Base-by-base conservation (phyloP, 1,140 invertebrate species). In the Drosophila parabipectinata region DNA sequence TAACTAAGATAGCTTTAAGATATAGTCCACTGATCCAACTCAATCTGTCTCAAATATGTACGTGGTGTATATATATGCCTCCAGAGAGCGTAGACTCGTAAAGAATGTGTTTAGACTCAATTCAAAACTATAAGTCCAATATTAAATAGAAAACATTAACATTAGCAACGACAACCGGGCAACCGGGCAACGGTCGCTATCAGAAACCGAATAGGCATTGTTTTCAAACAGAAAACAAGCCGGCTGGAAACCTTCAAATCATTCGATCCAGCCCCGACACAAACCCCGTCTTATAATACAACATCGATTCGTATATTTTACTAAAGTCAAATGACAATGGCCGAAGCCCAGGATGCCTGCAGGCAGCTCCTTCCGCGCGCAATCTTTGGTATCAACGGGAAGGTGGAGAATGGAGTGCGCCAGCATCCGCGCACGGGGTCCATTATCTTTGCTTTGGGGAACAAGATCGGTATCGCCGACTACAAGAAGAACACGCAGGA, bases 391-490 rank as follows among this genome's bases (percentile, higher is more conserved):
- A 96, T 96, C 89, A 95, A 96, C 91, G 96, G 96, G 9, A 93
- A 93, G 58, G 95, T 94, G 18, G 93, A 94, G 57, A 94, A 94
- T 71, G 96, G 96, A 2, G 92, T 98, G 4, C 94, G 95, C 68
- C 92, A 97, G 34, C 97, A 98, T 92, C 96, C 96, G 1, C 94
- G 97, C 91, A 93, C 95, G 24, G 92, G 95, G 32, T 94, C 97
- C 79, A 92, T 97, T 3, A 93, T 98, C 1, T 98, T 97, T 92
- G 94, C 97, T 0, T 94, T 98, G 88, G 97, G 97, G 0, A 96
- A 95, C 77, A 97, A 97, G 90, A 94, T 98, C 7, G 95, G 95
- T 12, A 95, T 98, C 34, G 95, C 95, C 88, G 94, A 97, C 77
- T 94, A 96, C 79, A 92, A 92, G 14, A 95, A 94, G 1, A 95